Evolutionary conservation across 2,888 invertebrate genomes (phyloP).

Genomic region (Brachylomia viminalis): DNA sequence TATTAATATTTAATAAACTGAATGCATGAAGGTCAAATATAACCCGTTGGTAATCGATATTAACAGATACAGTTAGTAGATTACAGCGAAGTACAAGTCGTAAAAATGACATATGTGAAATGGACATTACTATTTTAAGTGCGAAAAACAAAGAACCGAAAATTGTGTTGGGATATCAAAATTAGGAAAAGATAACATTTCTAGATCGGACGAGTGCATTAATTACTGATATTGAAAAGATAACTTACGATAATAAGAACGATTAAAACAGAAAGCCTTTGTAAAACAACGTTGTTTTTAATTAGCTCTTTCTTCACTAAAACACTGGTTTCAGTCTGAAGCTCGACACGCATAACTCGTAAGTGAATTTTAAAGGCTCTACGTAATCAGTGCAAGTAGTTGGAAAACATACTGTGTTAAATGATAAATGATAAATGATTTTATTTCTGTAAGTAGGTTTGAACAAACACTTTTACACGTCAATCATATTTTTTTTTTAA

Average conservation of each 20-base stretch:
- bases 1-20: conserved; percentile 36
- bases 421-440: too few relatives aligned
- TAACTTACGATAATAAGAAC: conserved; percentile 29
- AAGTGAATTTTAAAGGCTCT: conserved; percentile 6
- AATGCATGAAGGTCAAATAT: conserved; percentile 33
- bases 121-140: neutral
- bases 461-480: too few relatives aligned
- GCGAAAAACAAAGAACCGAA: neutral
- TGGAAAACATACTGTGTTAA: conserved; percentile 59
- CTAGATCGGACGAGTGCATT: conserved; percentile 17
- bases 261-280: conserved; percentile 21
- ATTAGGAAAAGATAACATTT: conserved; percentile 12
- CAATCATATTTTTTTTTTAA: too few relatives aligned
- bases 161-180: neutral
- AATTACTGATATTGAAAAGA: conserved; percentile 18
- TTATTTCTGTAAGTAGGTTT: too few relatives aligned
- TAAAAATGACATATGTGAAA: neutral
- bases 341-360: conserved; percentile 30
- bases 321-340: conserved; percentile 21
- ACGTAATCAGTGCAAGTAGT: conserved; percentile 23
- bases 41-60: conserved; percentile 26
- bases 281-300: conserved; percentile 19
- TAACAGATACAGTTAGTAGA: conserved; percentile 13
- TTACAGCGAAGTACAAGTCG: neutral
- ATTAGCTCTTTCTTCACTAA: conserved; percentile 6